Base-by-base conservation (phyloP, 1,140 invertebrate species). In the Drosophila pachea region DNA sequence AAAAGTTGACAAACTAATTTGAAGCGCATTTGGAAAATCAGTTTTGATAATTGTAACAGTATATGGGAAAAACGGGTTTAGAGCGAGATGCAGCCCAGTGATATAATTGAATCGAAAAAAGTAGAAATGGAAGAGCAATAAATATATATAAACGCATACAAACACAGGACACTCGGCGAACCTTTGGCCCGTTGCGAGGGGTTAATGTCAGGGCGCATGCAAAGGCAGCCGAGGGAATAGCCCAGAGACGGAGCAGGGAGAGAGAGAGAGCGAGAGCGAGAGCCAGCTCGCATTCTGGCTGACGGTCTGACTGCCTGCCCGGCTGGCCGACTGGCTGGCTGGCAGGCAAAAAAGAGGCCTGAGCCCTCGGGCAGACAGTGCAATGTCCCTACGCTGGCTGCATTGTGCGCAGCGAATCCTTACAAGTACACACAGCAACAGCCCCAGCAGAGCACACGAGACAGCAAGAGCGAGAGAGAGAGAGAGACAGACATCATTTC, bases 81-180 rank as follows among this genome's bases (percentile, higher is more conserved):
- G 22, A 22, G 22, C 22, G 42, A 43, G 79, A 83, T 83, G 48
- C 49, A 79, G 56, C 61, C 40, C 43, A 8, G 33, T 68, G 78
- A 83, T 82, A 83, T 64, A 58, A 66, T 59, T 71, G 63, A 38
- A 16, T 36, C 5, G n/a, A 50, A 33, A 50, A 31, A 55, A 31
- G 48, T 5, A 53, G 32, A 76, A 86, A 76, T 86, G 73, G 47
- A 60, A 79, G 76, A 71, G 76, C 78, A 86, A 76, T 86, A 70
- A 72, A 68, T 50, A 55, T 33, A 40, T 43, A 43, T 12, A 36
- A 47, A 36, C 12, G 31, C 40, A 14, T 14, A 43, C 40, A 43
- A 9, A 33, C 43, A 43, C 48, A 62, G 49, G 31, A 72, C 38
- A 55, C 63, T 43, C n/a, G 43, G 54, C 33, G 54, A 56, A 32